Conservation (phyloP, 2,113 vertebrate species). For the Halichoerus grypus region DNA sequence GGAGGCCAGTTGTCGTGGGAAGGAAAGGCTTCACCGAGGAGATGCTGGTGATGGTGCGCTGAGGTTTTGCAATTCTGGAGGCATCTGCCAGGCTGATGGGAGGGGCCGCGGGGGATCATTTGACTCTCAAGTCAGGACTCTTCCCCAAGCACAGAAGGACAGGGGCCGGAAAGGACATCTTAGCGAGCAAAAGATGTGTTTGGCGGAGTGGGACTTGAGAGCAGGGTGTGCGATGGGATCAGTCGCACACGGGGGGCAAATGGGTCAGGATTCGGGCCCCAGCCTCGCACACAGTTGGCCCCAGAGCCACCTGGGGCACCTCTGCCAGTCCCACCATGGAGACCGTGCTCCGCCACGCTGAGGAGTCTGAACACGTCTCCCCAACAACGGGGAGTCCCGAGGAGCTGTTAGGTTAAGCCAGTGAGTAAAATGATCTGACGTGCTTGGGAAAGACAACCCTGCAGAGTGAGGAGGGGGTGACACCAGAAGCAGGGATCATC, state of each 20-base stretch:
- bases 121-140: not conserved
- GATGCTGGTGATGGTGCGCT: not conserved
- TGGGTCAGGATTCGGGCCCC: not conserved
- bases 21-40: not conserved
- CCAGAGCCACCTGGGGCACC: not conserved
- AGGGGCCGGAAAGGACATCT: not conserved
- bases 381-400: not conserved
- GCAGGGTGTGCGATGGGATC: not conserved
- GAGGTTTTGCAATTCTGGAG: not conserved
- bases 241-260: fast-evolving
- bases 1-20: not conserved
- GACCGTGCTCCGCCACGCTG: not conserved
- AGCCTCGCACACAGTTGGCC: not conserved
- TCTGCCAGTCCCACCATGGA: not conserved
- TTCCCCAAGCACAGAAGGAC: not conserved
- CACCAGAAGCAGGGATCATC: not conserved
- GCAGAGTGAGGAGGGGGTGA: not conserved
- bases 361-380: not conserved
- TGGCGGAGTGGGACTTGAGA: not conserved
- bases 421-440: not conserved
- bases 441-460: not conserved
- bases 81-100: not conserved
- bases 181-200: not conserved
- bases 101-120: fast-evolving
- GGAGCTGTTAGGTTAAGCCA: not conserved